phyloP scores from a whole-genome alignment of 2,888 invertebrate genomes.

The Melangyna quadrimaculata region DNA sequence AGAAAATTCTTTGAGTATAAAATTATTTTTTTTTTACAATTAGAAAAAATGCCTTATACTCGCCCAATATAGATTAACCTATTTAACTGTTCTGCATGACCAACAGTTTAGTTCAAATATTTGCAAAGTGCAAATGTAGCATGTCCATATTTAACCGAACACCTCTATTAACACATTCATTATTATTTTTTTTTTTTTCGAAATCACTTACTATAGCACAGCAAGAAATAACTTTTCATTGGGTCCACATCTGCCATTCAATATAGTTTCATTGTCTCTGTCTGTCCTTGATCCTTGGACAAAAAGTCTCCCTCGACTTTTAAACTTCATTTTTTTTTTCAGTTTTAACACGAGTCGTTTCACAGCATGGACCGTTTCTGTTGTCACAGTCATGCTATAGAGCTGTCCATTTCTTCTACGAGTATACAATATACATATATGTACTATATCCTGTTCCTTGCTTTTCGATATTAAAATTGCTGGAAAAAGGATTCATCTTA shows the following conservation, averaged over 20 bases:
- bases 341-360: slow-evolving; percentile 9
- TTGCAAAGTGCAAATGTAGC: slow-evolving; percentile 3
- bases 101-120: neutral
- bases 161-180: slow-evolving; percentile 8
- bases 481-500: slow-evolving; percentile 50
- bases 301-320: slow-evolving; percentile 4
- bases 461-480: slow-evolving; percentile 32
- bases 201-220: neutral
- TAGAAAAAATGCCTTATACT: too few relatives aligned
- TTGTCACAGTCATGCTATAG: neutral
- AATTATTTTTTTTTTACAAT: too few relatives aligned
- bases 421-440: neutral
- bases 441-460: neutral
- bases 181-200: neutral
- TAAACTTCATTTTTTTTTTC: neutral
- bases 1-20: too few relatives aligned
- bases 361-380: slow-evolving; percentile 1
- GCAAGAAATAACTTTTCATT: neutral
- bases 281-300: slow-evolving; percentile 33
- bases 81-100: neutral
- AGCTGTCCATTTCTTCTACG: neutral
- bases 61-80: too few relatives aligned
- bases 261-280: slow-evolving; percentile 22
- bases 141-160: neutral
- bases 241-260: slow-evolving; percentile 8